A percentile compares a stretch with the other conserved stretches of the same genome.
phyloP scores from a whole-genome alignment of 2,113 vertebrate genomes.

The Callionymus lyra region DNA sequence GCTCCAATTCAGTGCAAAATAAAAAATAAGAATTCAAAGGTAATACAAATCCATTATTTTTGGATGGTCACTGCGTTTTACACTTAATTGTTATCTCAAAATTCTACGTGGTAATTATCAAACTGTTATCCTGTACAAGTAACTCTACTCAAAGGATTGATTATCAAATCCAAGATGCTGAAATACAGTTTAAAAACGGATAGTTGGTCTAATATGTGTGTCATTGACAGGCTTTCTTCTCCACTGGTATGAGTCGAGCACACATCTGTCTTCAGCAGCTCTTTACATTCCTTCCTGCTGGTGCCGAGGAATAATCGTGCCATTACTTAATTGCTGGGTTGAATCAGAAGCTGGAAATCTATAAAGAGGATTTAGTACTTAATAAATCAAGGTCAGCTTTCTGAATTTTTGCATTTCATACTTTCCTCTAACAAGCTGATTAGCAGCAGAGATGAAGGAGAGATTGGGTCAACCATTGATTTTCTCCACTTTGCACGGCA shows the following conservation, averaged over 20 bases:
- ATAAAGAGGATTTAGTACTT: slow-evolving; percentile 41
- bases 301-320: slow-evolving; percentile 47
- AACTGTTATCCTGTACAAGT: too few species aligned
- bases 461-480: slow-evolving; percentile 3
- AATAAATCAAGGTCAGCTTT: slow-evolving; percentile 33
- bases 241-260: neutral
- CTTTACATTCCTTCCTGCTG: slow-evolving; percentile 5
- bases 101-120: too few species aligned
- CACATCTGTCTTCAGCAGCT: slow-evolving; percentile 22
- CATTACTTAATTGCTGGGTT: slow-evolving; percentile 57
- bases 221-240: too few species aligned
- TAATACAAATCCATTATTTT: too few species aligned
- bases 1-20: too few species aligned
- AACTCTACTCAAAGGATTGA: too few species aligned
- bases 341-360: slow-evolving; percentile 39
- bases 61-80: too few species aligned
- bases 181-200: too few species aligned
- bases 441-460: slow-evolving; percentile 12
- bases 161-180: too few species aligned
- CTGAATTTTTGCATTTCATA: slow-evolving; percentile 24
- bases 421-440: slow-evolving; percentile 29
- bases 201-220: too few species aligned
- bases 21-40: too few species aligned
- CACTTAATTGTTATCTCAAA: too few species aligned
- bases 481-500: slow-evolving; percentile 10